Conservation (phyloP, 1,140 invertebrate species). For the Amphibalanus amphitrite region DNA sequence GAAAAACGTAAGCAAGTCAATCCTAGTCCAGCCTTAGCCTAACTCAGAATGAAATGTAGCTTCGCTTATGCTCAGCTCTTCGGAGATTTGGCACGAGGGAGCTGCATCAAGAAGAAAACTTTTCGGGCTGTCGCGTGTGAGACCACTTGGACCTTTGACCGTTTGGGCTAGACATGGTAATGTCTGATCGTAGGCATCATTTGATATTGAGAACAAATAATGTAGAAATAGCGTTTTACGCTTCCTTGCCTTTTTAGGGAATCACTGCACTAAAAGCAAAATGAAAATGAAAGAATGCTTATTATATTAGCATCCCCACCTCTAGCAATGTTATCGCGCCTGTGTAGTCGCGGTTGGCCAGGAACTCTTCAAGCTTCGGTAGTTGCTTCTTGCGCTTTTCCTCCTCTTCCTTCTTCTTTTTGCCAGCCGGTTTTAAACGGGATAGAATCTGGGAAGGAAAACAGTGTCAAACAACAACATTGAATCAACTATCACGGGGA, state of each 20-base stretch:
- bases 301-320: conserved; percentile 31
- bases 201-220: conserved; percentile 1
- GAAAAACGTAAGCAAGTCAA: no score
- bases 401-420: conserved; percentile 6
- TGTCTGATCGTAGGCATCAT: not conserved
- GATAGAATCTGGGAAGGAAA: conserved; percentile 18
- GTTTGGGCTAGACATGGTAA: not conserved
- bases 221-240: conserved; percentile 10
- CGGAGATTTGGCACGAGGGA: no score
- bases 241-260: no score
- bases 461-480: not conserved
- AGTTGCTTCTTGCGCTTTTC: conserved; percentile 26
- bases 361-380: conserved; percentile 77
- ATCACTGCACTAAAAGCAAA: not conserved
- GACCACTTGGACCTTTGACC: no score
- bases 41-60: no score
- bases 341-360: conserved; percentile 74
- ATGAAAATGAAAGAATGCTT: not conserved
- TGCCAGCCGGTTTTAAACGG: conserved; percentile 19
- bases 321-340: conserved; percentile 84
- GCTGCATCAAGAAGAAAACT: no score
- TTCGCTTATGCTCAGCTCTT: no score
- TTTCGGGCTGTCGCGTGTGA: no score
- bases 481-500: not conserved
- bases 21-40: no score